Conservation (phyloP, 2,888 invertebrate species). For the Scaptomyza reducta region DNA sequence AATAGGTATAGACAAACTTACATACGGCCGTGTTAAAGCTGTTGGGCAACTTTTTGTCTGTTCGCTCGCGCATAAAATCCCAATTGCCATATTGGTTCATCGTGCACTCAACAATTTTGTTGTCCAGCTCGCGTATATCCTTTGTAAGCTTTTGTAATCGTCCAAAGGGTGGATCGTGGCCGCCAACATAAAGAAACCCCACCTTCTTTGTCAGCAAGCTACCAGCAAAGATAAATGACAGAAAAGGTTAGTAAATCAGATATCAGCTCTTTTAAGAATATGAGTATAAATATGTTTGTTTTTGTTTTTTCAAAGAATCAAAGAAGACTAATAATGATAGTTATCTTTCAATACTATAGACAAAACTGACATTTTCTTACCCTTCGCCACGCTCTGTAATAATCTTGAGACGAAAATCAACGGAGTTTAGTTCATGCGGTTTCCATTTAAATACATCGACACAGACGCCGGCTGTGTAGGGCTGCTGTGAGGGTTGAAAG, state of each 20-base stretch:
- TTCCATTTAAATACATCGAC: slow-evolving; percentile 98
- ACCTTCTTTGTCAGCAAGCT: slow-evolving; percentile 89
- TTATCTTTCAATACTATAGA: background rate
- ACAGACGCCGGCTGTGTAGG: slow-evolving; percentile 93
- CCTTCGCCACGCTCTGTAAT: slow-evolving; percentile 89
- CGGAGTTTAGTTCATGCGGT: slow-evolving; percentile 95
- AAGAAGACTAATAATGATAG: background rate
- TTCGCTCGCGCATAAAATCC: slow-evolving; percentile 97
- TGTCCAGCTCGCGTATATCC: slow-evolving; percentile 90
- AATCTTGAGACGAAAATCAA: slow-evolving; percentile 97
- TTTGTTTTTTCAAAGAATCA: too few relatives aligned
- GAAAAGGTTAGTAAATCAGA: too few relatives aligned
- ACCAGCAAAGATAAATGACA: slow-evolving; percentile 21
- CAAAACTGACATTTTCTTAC: slow-evolving; percentile 84
- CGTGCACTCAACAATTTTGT: slow-evolving; percentile 98
- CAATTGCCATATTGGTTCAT: slow-evolving; percentile 90
- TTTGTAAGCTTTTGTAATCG: slow-evolving; percentile 91
- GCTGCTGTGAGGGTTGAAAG: slow-evolving; percentile 96
- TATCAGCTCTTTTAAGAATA: too few relatives aligned
- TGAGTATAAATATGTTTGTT: too few relatives aligned
- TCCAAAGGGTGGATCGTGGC: slow-evolving; percentile 88
- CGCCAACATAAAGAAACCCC: slow-evolving; percentile 92
- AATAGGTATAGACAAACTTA: slow-evolving; percentile 80
- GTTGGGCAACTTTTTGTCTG: slow-evolving; percentile 98
- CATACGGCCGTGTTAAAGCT: slow-evolving; percentile 90